Percentiles rank a stretch among this genome's conserved stretches.
phyloP scores from a whole-genome alignment of 1,140 invertebrate genomes.

The Tribolium madens region DNA sequence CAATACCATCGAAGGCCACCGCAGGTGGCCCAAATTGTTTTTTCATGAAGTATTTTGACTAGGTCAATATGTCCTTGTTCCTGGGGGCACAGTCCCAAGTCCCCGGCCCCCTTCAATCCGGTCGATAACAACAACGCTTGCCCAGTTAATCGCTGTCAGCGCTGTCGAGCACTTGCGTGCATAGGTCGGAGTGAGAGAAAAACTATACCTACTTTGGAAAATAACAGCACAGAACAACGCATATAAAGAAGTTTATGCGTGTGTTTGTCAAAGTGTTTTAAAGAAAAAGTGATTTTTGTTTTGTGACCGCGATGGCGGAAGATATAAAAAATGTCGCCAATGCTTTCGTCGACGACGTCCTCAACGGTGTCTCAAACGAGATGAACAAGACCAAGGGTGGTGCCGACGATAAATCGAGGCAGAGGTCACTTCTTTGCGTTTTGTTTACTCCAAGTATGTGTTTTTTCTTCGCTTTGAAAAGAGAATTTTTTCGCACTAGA shows the following conservation, averaged over 20 bases:
- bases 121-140: slow-evolving; percentile 39
- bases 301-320: slow-evolving; percentile 26
- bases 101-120: slow-evolving; percentile 22
- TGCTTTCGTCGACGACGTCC: slow-evolving; percentile 56
- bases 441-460: slow-evolving; percentile 59
- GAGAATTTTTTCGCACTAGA: slow-evolving; percentile 1
- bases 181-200: slow-evolving; percentile 5
- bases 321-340: slow-evolving; percentile 54
- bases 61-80: slow-evolving; percentile 40
- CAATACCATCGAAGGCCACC: background rate
- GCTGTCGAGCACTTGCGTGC: slow-evolving; percentile 17
- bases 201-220: background rate
- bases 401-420: slow-evolving; percentile 41
- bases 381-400: slow-evolving; percentile 44
- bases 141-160: slow-evolving; percentile 42
- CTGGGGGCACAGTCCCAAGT: slow-evolving; percentile 39
- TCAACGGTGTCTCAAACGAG: slow-evolving; percentile 54
- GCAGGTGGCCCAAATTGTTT: background rate
- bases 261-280: background rate
- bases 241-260: background rate
- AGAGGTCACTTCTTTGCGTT: slow-evolving; percentile 57
- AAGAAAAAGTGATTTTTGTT: slow-evolving; percentile 6
- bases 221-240: slow-evolving; percentile 1
- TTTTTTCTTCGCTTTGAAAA: background rate
- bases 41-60: background rate